These are phyloP conservation scores for Ataeniobius toweri DNA, from an alignment of 2,797 vertebrate species.

Conservation along the genomic window DNA sequence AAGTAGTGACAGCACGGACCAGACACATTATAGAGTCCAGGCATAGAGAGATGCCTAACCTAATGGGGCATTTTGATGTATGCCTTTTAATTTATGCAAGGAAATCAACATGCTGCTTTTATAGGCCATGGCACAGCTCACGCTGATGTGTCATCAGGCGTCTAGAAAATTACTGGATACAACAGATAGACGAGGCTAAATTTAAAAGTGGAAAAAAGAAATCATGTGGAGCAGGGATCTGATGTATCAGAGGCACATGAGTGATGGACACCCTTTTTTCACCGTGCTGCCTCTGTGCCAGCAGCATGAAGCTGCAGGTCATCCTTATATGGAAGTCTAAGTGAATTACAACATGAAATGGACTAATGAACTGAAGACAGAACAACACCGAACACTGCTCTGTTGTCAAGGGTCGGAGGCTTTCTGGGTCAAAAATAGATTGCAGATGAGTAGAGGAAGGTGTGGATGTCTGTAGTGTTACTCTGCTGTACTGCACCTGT, in stretches of 20 bases:
- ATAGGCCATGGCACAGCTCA: conserved; percentile 49
- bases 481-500: conserved; percentile 36
- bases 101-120: conserved; percentile 55
- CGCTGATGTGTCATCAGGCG: conserved; percentile 64
- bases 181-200: conserved; percentile 60
- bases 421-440: conserved; percentile 43
- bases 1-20: conserved; percentile 55
- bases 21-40: conserved; percentile 46
- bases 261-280: conserved; percentile 45
- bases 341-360: conserved; percentile 61
- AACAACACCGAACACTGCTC: conserved; percentile 47
- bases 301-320: conserved; percentile 37
- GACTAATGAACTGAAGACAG: conserved; percentile 53
- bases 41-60: conserved; percentile 40
- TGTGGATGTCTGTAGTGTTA: conserved; percentile 22
- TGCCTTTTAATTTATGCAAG: conserved; percentile 54
- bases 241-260: conserved; percentile 59
- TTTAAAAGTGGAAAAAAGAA: conserved; percentile 63
- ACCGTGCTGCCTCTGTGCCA: conserved; percentile 50
- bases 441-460: conserved; percentile 15
- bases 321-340: conserved; percentile 50
- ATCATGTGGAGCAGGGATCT: conserved; percentile 49
- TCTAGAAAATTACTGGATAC: conserved; percentile 64
- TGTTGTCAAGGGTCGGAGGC: conserved; percentile 43
- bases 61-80: conserved; percentile 56